Evolutionary conservation across 2,113 vertebrate genomes (phyloP), one percentile per base, ranked within the genome.

Genomic region (human): DNA sequence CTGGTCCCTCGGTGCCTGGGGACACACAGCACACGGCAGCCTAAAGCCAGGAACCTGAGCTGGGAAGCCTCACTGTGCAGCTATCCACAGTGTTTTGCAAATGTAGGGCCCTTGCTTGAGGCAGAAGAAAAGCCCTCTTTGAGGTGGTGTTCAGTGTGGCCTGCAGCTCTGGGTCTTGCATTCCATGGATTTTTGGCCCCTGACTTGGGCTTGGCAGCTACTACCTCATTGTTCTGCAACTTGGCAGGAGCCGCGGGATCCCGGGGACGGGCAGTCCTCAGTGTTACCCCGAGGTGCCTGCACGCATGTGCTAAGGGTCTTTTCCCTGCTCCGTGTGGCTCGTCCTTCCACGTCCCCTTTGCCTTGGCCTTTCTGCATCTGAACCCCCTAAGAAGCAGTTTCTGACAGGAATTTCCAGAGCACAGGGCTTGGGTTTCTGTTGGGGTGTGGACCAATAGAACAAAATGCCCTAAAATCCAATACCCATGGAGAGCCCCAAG

Each of bases 101-200:
- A 3, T 3, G 27, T 45, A 20, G 43, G 48, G 61, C 75, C 11
- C 38, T 23, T 18, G 52, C 80, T 87, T 25, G 0, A 1, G 6
- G 18, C 40, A 27, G 61, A 85, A 78, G 96, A 95, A 93, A 95
- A 68, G 82, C 85, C 30, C 32, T 78, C 81, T 96, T 30, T 55
- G 94, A 84, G 93, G 83, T 52, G 80, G 72, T 22, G 1, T 23
- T 72, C 61, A 3, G n/a, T 16, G 48, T 16, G 82, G 97, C 94
- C 92, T 95, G 80, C 8, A 43, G 96, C 94, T 89, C 78, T 3
- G n/a, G 83, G 83, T 76, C 90, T 61, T 32, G 43, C 95, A 96
- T 97, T 98, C 98, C 96, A 52, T 2, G 43, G 75, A 97, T 92
- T 78, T 43, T 90, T 97, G 95, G 96, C 87, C 84, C 64, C 93